A percentile compares a stretch with the other conserved stretches of the same genome.
These are phyloP conservation scores for Trypoxylus dichotomus DNA, from an alignment of 1,140 invertebrate species.

Conservation along the genomic window DNA sequence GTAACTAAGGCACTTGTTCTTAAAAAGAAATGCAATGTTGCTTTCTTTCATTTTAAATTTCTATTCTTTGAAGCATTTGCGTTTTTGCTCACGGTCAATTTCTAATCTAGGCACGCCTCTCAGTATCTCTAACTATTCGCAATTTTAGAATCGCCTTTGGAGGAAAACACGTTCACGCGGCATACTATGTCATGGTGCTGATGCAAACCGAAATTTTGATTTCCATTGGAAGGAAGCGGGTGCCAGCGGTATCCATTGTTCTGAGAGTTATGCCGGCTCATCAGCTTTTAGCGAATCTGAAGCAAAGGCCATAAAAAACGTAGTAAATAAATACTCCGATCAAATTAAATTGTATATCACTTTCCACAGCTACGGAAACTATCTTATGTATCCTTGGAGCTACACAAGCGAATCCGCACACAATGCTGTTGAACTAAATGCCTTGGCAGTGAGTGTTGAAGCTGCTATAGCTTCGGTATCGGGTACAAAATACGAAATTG, in stretches of 20 bases:
- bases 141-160: slow-evolving; percentile 60
- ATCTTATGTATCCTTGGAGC: slow-evolving; percentile 71
- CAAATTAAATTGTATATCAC: slow-evolving; percentile 68
- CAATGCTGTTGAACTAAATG: slow-evolving; percentile 55
- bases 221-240: slow-evolving; percentile 65
- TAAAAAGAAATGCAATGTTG: too few species aligned
- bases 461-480: slow-evolving; percentile 52
- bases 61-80: too few species aligned
- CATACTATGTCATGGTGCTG: slow-evolving; percentile 59
- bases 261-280: slow-evolving; percentile 69
- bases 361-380: slow-evolving; percentile 70
- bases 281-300: slow-evolving; percentile 77
- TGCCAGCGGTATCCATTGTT: slow-evolving; percentile 64
- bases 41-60: too few species aligned
- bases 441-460: slow-evolving; percentile 33
- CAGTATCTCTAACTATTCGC: too few species aligned
- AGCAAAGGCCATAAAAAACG: slow-evolving; percentile 58
- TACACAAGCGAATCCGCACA: slow-evolving; percentile 59
- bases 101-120: too few species aligned
- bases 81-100: too few species aligned
- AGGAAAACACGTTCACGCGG: slow-evolving; percentile 62
- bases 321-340: slow-evolving; percentile 52
- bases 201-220: slow-evolving; percentile 71
- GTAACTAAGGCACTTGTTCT: too few species aligned
- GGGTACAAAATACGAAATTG: slow-evolving; percentile 2